Evolutionary conservation across 1,140 invertebrate genomes (phyloP), one percentile per base, ranked within the genome.

Genomic region (Drosophila ogumai): DNA sequence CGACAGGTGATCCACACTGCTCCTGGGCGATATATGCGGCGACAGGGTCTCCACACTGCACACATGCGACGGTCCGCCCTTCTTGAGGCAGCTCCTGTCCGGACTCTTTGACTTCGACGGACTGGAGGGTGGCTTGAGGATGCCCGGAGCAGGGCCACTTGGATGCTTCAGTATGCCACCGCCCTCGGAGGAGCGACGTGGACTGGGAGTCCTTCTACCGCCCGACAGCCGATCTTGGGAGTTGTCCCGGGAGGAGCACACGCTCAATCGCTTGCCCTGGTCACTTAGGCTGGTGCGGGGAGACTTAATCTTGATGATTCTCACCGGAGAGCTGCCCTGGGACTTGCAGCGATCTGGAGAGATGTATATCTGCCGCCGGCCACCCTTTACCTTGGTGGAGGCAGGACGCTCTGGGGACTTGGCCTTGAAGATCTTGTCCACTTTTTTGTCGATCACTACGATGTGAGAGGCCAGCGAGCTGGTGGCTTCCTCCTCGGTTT

Each of bases 301-400:
- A 13, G 92, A 93, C 54, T 93, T 93, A 7, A 93, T 91, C 68
- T 92, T 92, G 34, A 93, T 92, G 22, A 93, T 93, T 28, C 91
- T 68, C n/a, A 93, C 90, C 3, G 92, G 92, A 0, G 90, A 92
- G 34, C 81, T 92, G 15, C 92, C 91, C 64, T 92, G 92, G 2
- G 91, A 92, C 47, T 92, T 92, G 59, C 87, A 81, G n/a, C 92
- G 91, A 65, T 92, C 92, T 6, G 92, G 92, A 4, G 91, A 92
- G 31, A 92, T 82, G 55, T 92, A 90, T 36, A 92, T 92, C 56
- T 91, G 87, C 0, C 91, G 86, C 17, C 90, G 74, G 12, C 74
- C 74, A 9, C 60, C 72, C 32, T 82, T 82, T 1, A 65, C 49
- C 41, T 90, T 84, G 17, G 68, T 55, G 31, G 73, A 65, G n/a